Evolutionary conservation across 2,113 vertebrate genomes (phyloP).

Genomic region (Elaphurus davidianus): DNA sequence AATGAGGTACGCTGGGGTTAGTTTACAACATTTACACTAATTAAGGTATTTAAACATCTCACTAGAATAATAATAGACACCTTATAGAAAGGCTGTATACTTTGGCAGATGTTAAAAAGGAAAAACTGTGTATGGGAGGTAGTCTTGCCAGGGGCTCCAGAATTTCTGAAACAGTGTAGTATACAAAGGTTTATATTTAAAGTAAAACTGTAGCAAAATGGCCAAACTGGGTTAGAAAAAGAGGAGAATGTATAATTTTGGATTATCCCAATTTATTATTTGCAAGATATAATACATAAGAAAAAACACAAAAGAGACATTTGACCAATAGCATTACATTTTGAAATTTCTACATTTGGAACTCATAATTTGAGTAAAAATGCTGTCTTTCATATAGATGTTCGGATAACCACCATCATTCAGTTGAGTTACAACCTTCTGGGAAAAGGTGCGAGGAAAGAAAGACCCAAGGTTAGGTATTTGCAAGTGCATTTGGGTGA

Average conservation of each 20-base stretch:
- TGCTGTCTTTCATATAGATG: background rate
- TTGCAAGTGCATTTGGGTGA: background rate
- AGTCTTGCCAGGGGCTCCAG: background rate
- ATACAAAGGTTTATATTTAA: background rate
- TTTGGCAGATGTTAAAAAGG: constrained; percentile 41
- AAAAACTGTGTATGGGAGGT: background rate
- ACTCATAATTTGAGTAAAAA: background rate
- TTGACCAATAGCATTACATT: background rate
- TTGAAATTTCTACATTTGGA: constrained; percentile 19
- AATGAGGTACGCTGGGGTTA: constrained; percentile 56
- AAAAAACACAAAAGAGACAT: background rate
- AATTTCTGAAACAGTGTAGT: background rate
- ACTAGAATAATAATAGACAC: constrained; percentile 45
- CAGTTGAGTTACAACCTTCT: background rate
- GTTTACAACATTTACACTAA: constrained; percentile 53
- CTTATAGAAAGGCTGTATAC: constrained; percentile 27
- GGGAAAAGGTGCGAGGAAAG: background rate
- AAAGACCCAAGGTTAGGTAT: background rate
- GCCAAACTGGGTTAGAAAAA: background rate
- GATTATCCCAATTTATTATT: constrained; percentile 1
- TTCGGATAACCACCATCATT: background rate
- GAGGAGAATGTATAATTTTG: background rate
- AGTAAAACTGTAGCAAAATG: background rate
- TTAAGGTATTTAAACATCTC: constrained; percentile 61
- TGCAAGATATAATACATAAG: background rate